Percentiles rank a stretch among this genome's conserved stretches.
phyloP scores from a whole-genome alignment of 2,797 vertebrate genomes.

The Salarias fasciatus region DNA sequence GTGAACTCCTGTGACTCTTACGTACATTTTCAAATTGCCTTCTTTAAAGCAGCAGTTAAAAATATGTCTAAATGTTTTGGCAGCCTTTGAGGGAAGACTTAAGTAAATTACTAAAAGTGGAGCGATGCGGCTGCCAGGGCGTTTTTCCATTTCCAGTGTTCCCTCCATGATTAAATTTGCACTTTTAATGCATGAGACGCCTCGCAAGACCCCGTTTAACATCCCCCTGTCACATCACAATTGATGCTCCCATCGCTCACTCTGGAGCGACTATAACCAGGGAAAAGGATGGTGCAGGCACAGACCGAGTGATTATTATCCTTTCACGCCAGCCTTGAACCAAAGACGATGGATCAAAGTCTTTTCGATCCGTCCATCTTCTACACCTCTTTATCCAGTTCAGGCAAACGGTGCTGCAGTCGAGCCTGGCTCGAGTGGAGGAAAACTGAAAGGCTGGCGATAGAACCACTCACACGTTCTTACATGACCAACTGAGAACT shows the following conservation, averaged over 20 bases:
- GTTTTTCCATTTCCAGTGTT: slow-evolving; percentile 5
- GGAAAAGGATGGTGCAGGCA: background rate
- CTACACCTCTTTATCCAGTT: too few species aligned
- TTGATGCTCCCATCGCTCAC: background rate
- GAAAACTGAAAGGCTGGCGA: too few species aligned
- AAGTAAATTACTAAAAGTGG: slow-evolving; percentile 15
- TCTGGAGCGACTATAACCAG: background rate
- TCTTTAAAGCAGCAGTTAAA: background rate
- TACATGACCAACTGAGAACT: too few species aligned
- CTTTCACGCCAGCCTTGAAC: too few species aligned
- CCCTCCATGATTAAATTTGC: slow-evolving; percentile 13
- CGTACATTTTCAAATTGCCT: slow-evolving; percentile 12
- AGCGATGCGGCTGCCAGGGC: slow-evolving; percentile 5
- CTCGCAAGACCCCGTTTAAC: slow-evolving; percentile 3
- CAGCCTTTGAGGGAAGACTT: background rate
- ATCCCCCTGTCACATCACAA: background rate
- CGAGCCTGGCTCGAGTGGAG: too few species aligned
- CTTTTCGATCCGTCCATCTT: too few species aligned
- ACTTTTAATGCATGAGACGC: background rate
- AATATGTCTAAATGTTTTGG: slow-evolving; percentile 11
- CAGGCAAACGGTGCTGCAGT: too few species aligned
- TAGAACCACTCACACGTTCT: too few species aligned
- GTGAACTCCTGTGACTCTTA: background rate
- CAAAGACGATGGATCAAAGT: too few species aligned
- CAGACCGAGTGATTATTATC: too few species aligned